These are phyloP conservation scores for Nemurella pictetii DNA, from an alignment of 2,888 invertebrate species.

Conservation along the genomic window DNA sequence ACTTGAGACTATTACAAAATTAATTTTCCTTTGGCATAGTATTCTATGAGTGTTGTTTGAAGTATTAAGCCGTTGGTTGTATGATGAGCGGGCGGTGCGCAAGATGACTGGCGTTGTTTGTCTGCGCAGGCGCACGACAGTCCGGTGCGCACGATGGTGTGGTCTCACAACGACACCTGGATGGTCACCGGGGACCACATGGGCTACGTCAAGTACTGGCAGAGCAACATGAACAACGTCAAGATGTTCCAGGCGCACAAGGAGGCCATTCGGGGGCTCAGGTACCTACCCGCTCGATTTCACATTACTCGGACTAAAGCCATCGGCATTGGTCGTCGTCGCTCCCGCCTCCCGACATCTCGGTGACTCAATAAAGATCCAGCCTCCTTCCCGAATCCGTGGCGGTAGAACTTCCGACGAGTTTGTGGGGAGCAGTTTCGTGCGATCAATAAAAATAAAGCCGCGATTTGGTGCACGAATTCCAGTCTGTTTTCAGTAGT, in stretches of 20 bases:
- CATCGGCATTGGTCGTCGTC: not conserved
- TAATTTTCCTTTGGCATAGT: too few species aligned
- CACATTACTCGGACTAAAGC: too few species aligned
- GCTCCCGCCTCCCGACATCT: not conserved
- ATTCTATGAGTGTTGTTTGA: too few species aligned
- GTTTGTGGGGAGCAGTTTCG: not conserved
- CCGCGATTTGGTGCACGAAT: not conserved
- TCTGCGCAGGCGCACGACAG: slow-evolving; percentile 90
- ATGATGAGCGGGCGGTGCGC: too few species aligned
- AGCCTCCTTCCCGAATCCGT: not conserved
- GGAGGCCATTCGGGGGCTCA: slow-evolving; percentile 98
- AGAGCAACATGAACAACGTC: slow-evolving; percentile 99
- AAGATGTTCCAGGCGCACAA: slow-evolving; percentile 99
- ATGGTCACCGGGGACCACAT: slow-evolving; percentile 99
- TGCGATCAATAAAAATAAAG: slow-evolving; percentile 14
- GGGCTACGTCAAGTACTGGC: slow-evolving; percentile 99
- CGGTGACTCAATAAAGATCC: not conserved
- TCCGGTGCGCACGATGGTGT: slow-evolving; percentile 98
- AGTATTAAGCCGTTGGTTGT: too few species aligned
- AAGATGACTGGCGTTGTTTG: too few species aligned
- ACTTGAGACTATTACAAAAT: too few species aligned
- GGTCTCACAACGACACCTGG: slow-evolving; percentile 99
- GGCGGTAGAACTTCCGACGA: not conserved
- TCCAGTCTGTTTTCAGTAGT: not conserved
- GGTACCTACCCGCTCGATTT: slow-evolving; percentile 61